Evolutionary conservation across 2,888 invertebrate genomes (phyloP).

Genomic region (Craniophora ligustri): DNA sequence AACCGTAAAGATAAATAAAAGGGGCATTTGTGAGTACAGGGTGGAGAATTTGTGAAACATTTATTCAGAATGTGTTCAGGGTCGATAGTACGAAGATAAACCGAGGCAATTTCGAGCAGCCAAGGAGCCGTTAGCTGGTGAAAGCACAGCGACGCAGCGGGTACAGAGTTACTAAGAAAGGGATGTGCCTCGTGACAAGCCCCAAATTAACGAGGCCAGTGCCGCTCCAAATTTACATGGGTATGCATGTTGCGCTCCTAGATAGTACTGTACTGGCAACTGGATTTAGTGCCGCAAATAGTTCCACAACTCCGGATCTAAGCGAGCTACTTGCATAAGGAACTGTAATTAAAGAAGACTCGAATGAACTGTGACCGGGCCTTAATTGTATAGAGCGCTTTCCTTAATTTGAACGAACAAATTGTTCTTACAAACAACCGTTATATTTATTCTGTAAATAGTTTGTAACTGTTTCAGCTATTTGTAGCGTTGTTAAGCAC

Average conservation of each 20-base stretch:
- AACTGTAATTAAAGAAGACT: slow-evolving; percentile 80
- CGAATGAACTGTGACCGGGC: slow-evolving; percentile 67
- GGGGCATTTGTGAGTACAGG: slow-evolving; percentile 39
- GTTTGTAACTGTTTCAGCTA: slow-evolving; percentile 26
- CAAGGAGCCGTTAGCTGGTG: slow-evolving; percentile 66
- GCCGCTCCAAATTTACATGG: slow-evolving; percentile 82
- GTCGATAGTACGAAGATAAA: slow-evolving; percentile 73
- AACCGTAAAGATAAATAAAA: slow-evolving; percentile 53
- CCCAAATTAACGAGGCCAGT: slow-evolving; percentile 82
- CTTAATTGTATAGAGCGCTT: slow-evolving; percentile 61
- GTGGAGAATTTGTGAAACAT: slow-evolving; percentile 56
- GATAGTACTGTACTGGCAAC: slow-evolving; percentile 73
- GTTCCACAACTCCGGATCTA: slow-evolving; percentile 74
- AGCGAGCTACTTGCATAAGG: slow-evolving; percentile 67
- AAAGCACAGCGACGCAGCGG: slow-evolving; percentile 60
- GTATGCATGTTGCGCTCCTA: slow-evolving; percentile 83
- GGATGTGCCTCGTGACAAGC: slow-evolving; percentile 83
- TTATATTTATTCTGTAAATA: slow-evolving; percentile 29
- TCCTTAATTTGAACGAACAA: slow-evolving; percentile 49
- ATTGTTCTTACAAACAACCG: slow-evolving; percentile 32
- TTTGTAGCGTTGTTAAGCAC: slow-evolving; percentile 25
- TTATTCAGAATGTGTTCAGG: slow-evolving; percentile 60
- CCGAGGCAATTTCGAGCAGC: slow-evolving; percentile 69
- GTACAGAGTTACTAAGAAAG: slow-evolving; percentile 80
- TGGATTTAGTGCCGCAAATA: slow-evolving; percentile 83